Evolutionary conservation across 2,113 vertebrate species (phyloP).

Genomic region (Oreotragus oreotragus): DNA sequence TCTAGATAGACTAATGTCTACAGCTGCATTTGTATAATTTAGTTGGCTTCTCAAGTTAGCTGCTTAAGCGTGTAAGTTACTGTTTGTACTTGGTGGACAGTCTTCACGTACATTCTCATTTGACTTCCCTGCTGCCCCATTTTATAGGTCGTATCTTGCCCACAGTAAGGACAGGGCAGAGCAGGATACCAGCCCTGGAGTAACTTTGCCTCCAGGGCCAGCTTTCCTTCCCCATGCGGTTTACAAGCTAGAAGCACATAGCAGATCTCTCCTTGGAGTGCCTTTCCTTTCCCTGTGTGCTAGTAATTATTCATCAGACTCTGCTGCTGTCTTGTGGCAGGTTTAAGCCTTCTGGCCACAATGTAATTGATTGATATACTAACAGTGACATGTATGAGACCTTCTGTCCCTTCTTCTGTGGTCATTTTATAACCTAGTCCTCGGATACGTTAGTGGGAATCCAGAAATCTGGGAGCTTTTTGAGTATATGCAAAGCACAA

Average conservation of each 20-base stretch:
- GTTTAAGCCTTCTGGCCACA: not conserved
- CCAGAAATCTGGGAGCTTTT: conserved; percentile 46
- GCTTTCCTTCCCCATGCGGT: not conserved
- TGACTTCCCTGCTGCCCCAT: not conserved
- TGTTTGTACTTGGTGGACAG: not conserved
- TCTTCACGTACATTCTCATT: conserved; percentile 13
- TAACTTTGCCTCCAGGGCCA: not conserved
- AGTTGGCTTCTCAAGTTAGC: not conserved
- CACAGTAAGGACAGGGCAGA: not conserved
- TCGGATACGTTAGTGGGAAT: not conserved
- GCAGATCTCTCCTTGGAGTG: not conserved
- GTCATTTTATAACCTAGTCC: not conserved
- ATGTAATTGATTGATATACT: not conserved
- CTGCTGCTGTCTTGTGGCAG: not conserved
- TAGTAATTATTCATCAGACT: not conserved
- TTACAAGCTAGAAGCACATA: not conserved
- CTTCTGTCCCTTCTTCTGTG: not conserved
- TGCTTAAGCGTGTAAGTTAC: not conserved
- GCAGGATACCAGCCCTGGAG: not conserved
- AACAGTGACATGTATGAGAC: not conserved
- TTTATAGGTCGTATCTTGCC: not conserved
- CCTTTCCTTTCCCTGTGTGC: not conserved
- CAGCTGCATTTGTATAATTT: not conserved
- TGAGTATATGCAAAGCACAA: conserved; percentile 56
- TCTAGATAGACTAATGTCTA: not conserved